phyloP scores from a whole-genome alignment of 2,888 invertebrate species.

The Caenorhabditis angaria region DNA sequence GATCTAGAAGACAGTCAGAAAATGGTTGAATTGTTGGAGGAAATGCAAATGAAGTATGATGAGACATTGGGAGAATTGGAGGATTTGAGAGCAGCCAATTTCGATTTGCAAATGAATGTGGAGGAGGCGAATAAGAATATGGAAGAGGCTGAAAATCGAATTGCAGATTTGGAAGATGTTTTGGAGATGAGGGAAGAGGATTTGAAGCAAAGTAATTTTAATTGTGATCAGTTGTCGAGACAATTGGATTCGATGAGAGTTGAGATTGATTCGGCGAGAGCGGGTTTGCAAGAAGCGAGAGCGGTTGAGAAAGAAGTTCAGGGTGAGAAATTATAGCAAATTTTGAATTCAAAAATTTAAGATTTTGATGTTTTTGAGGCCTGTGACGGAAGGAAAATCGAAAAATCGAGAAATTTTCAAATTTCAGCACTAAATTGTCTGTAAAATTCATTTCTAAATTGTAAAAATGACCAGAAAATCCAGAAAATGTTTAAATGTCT shows the following conservation, averaged over 20 bases:
- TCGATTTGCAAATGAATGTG: constrained; percentile 47
- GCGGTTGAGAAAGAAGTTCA: constrained; percentile 16
- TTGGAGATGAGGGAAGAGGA: constrained; percentile 27
- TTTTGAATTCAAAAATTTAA: too few relatives aligned
- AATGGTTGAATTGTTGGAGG: constrained; percentile 30
- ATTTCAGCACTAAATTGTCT: too few relatives aligned
- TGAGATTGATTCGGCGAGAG: constrained; percentile 23
- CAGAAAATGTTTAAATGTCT: too few relatives aligned
- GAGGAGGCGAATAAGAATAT: constrained; percentile 27
- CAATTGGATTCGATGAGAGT: constrained; percentile 35
- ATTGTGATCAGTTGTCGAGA: constrained; percentile 20
- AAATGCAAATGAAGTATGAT: constrained; percentile 20
- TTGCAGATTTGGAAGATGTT: constrained; percentile 16
- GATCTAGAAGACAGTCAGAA: constrained; percentile 12
- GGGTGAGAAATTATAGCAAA: neutral
- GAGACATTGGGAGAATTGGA: constrained; percentile 33
- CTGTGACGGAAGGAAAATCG: too few relatives aligned
- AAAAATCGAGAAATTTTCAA: too few relatives aligned
- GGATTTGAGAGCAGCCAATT: constrained; percentile 47
- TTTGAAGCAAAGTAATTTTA: constrained; percentile 24
- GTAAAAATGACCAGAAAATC: too few relatives aligned
- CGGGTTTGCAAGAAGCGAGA: constrained; percentile 15
- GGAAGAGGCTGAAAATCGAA: constrained; percentile 22
- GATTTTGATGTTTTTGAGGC: too few relatives aligned
- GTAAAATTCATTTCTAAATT: too few relatives aligned